Evolutionary conservation across 2,113 vertebrate genomes (phyloP).

Genomic region (Phaethornis superciliosus): DNA sequence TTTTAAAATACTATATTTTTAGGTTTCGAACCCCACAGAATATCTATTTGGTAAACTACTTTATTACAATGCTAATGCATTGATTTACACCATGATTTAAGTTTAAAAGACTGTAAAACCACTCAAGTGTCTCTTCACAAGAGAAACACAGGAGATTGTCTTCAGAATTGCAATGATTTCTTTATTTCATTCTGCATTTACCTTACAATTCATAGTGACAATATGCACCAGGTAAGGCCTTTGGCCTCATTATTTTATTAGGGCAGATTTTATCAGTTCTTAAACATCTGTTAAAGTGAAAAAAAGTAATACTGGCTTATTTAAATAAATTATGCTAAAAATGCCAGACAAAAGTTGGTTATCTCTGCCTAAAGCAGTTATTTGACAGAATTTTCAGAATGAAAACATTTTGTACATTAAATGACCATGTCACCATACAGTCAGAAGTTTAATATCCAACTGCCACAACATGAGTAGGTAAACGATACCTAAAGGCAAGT

Average conservation of each 20-base stretch:
- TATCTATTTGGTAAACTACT: constrained; percentile 17
- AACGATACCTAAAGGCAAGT: not conserved
- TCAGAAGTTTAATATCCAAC: constrained; percentile 23
- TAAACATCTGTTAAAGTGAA: not conserved
- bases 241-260: constrained; percentile 10
- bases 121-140: not conserved
- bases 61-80: constrained; percentile 1
- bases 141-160: not conserved
- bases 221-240: not conserved
- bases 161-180: not conserved
- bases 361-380: not conserved
- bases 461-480: not conserved
- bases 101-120: constrained; percentile 6
- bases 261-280: not conserved
- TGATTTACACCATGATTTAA: constrained; percentile 36
- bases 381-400: not conserved
- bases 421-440: constrained; percentile 21
- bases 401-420: constrained; percentile 39
- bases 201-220: not conserved
- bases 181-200: constrained; percentile 4
- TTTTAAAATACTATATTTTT: constrained; percentile 44
- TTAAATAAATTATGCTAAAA: not conserved
- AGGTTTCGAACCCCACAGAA: constrained; percentile 36
- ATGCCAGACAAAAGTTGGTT: not conserved
- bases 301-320: not conserved